Evolutionary conservation across 2,888 invertebrate species (phyloP).

Genomic region (Tineola bisselliella): DNA sequence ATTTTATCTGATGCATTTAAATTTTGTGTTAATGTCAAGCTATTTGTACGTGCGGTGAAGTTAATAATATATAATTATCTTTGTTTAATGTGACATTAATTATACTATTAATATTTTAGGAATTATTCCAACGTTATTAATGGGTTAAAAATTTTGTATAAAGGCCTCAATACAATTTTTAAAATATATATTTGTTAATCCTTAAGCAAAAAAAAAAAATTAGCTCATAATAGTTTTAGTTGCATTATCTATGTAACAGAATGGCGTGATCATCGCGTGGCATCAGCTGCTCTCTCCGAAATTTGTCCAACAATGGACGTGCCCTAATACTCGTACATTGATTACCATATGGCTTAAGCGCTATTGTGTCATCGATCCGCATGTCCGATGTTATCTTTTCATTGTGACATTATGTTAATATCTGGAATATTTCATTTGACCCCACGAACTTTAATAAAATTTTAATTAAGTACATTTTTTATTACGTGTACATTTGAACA

Average conservation of each 20-base stretch:
- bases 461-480: neutral
- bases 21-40: neutral
- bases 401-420: neutral
- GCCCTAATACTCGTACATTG: neutral
- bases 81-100: no score
- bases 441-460: neutral
- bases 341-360: neutral
- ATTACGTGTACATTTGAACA: no score
- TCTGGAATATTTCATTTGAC: neutral
- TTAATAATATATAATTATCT: neutral
- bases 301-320: neutral
- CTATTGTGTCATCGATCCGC: neutral
- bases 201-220: neutral
- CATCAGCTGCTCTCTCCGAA: slow-evolving; percentile 12
- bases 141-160: no score
- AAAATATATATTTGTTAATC: neutral
- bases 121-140: no score
- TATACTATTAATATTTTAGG: no score
- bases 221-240: neutral
- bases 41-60: neutral
- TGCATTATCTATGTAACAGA: neutral
- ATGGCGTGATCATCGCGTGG: neutral
- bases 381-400: slow-evolving; percentile 6
- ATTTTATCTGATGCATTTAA: neutral
- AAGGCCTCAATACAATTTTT: no score